Conservation (phyloP, 2,888 invertebrate genomes). For the Synanthedon andrenaeformis region DNA sequence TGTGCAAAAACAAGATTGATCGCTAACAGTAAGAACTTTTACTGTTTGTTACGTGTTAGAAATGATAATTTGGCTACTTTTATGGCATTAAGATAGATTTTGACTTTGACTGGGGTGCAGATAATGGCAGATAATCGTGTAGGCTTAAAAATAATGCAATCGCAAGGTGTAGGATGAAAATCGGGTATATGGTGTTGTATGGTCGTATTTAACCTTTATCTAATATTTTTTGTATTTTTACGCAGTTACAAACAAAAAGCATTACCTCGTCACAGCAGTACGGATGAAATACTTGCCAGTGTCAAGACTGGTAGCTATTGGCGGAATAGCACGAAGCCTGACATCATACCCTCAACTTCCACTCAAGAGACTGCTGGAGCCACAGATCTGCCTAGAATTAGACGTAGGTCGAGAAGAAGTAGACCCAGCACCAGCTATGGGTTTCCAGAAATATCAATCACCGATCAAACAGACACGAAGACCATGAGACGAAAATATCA, state of each 20-base stretch:
- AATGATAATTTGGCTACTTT: too few species aligned
- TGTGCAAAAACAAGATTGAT: too few species aligned
- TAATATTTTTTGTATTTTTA: background rate
- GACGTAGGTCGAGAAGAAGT: slow-evolving; percentile 34
- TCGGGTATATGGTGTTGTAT: too few species aligned
- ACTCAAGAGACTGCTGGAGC: slow-evolving; percentile 20
- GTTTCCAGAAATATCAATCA: slow-evolving; percentile 57
- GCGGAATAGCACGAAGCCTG: slow-evolving; percentile 53
- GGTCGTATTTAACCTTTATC: too few species aligned
- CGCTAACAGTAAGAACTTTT: too few species aligned
- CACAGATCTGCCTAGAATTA: slow-evolving; percentile 29
- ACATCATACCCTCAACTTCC: slow-evolving; percentile 47
- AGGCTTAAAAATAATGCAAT: too few species aligned
- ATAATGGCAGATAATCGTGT: too few species aligned
- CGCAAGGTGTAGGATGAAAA: too few species aligned
- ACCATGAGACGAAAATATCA: slow-evolving; percentile 31
- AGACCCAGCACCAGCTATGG: slow-evolving; percentile 46
- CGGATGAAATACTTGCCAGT: slow-evolving; percentile 51
- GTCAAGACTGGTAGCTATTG: slow-evolving; percentile 53
- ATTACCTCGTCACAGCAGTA: slow-evolving; percentile 40
- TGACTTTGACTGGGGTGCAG: too few species aligned
- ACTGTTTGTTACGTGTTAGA: too few species aligned
- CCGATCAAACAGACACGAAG: slow-evolving; percentile 44
- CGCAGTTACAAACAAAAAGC: slow-evolving; percentile 21
- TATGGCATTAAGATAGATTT: too few species aligned